Base-by-base conservation (phyloP, 64 coral and sea anemone species). In the Actinia equina region DNA sequence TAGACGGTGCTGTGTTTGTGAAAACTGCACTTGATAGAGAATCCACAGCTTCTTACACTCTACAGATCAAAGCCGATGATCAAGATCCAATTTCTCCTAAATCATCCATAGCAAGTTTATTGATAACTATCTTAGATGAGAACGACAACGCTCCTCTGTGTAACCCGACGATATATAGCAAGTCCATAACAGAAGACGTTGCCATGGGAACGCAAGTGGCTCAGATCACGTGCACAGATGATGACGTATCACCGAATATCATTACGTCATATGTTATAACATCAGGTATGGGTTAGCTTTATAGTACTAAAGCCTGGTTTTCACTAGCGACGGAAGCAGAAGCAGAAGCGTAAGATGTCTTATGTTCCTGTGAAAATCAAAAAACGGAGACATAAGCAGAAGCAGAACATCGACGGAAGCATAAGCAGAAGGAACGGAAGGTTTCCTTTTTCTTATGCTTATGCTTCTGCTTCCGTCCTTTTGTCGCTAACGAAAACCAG, bases 31-130 rank as follows among this genome's bases (percentile, higher is more conserved):
- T 91, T 49, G 89, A 91, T 58, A 86, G 89, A 65, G 89, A 91
- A 44, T 62, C 84, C 53, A 87, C 76, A 41, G 52, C 55, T 22
- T 91, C 89, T n/a, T 91, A 91, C 52, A 86, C 26, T 19, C 84
- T 91, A 61, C 15, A 43, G 15, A 87, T 91, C 64, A 13, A 52
- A 53, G 89, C 89, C n/a, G 37, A 56, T 80, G 89, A 91, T 91
- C 89, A 87, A 69, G 89, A 91, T 87, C 76, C 84, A 53, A 58
- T 82, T 87, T 87, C 89, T 91, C 89, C 89, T 43, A 80, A 80
- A 74, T 91, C 89, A 37, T 87, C 84, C 0, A 87, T 84, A 51
- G 89, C 89, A 30, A 55, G 60, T 77, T 63, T 91, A 56, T 37
- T 82, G 16, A 53, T 91, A 6, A 87, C 89, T 12, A 9, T 91